These are phyloP conservation scores for Araneus ventricosus DNA, from an alignment of 1,140 invertebrate species.

Conservation along the genomic window DNA sequence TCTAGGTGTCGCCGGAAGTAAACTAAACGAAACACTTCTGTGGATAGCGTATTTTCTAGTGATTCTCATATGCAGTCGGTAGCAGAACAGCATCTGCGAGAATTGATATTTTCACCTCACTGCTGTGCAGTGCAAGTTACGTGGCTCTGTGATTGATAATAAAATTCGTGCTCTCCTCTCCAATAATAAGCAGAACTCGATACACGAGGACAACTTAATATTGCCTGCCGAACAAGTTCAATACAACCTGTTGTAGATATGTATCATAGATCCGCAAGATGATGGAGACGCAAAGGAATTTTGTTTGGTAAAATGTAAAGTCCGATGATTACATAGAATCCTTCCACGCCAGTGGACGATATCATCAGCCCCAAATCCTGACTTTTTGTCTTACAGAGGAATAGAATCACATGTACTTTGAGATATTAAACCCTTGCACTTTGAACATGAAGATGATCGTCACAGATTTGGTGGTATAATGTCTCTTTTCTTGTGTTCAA, in stretches of 20 bases:
- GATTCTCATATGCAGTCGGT: constrained; percentile 34
- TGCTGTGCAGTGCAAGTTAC: constrained; percentile 68
- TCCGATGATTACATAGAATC: neutral
- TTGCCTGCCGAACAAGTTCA: neutral
- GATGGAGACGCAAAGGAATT: neutral
- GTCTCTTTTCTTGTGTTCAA: neutral
- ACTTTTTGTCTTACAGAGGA: neutral
- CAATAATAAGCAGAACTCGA: neutral
- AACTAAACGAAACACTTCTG: neutral
- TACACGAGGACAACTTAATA: neutral
- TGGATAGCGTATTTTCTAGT: constrained; percentile 29
- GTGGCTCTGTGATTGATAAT: constrained; percentile 38
- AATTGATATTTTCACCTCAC: constrained; percentile 28
- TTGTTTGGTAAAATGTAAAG: neutral
- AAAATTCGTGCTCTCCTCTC: neutral
- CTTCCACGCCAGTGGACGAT: neutral
- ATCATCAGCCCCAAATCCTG: neutral
- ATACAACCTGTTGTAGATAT: constrained; percentile 11
- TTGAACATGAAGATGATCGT: neutral
- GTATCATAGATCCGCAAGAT: neutral
- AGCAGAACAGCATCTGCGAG: neutral
- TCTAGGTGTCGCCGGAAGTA: neutral
- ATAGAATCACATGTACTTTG: constrained; percentile 3
- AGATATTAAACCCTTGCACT: constrained; percentile 4
- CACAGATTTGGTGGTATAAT: neutral